Percentiles rank a stretch among this genome's conserved stretches.
These are phyloP conservation scores for Amphipyra tragopoginis DNA, from an alignment of 2,888 invertebrate genomes.

Conservation along the genomic window DNA sequence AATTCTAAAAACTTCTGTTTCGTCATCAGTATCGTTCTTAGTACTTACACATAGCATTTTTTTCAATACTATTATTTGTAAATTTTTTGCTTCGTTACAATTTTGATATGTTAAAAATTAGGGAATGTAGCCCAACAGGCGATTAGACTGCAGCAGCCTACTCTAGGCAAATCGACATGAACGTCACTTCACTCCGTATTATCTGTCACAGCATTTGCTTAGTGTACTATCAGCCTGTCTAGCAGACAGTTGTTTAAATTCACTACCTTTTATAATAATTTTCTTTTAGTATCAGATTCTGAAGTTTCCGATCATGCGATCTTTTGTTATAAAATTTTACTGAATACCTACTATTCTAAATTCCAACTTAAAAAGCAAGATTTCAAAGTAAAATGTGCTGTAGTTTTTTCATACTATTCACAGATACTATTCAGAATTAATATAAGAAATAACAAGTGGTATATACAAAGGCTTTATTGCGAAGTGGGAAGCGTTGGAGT, in stretches of 20 bases:
- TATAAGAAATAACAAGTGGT: constrained; percentile 35
- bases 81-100: too few species aligned
- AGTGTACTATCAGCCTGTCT: constrained; percentile 22
- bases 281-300: constrained; percentile 2
- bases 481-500: constrained; percentile 77
- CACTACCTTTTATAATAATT: constrained; percentile 1
- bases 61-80: too few species aligned
- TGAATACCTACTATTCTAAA: constrained; percentile 1
- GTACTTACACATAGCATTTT: too few species aligned
- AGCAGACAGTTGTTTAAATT: constrained; percentile 32
- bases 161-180: constrained; percentile 1
- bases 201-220: constrained; percentile 14
- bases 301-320: constrained; percentile 15
- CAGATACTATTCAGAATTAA: constrained; percentile 22
- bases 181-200: neutral
- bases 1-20: too few species aligned
- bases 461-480: constrained; percentile 57
- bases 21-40: too few species aligned
- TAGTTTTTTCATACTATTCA: constrained; percentile 19
- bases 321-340: constrained; percentile 3
- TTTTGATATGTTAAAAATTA: too few species aligned
- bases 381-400: constrained; percentile 14
- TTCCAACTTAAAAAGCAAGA: neutral
- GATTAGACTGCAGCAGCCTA: neutral
- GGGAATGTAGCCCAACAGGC: too few species aligned